Base-by-base conservation (phyloP, 2,113 vertebrate genomes). In the Oreotrochilus melanogaster region DNA sequence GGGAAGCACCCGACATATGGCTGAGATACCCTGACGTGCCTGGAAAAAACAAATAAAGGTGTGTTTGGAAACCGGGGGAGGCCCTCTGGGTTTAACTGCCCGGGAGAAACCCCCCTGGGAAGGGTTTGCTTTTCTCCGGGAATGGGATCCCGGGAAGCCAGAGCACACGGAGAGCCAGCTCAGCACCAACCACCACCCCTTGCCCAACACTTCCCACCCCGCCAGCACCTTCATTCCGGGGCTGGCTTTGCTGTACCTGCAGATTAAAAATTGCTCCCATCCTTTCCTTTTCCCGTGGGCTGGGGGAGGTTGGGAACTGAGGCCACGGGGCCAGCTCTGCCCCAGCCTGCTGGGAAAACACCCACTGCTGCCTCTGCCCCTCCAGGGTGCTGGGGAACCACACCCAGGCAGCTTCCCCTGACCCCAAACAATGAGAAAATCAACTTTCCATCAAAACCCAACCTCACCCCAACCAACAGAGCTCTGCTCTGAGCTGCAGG, bases 301-400 rank as follows among this genome's bases (percentile, higher is more conserved):
- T 19, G 7, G 7, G 15, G 33, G 4, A 66, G 14, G 47, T 22
- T 24, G 12, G 27, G 23, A 51, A 50, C 21, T 0, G 9, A 12
- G 42, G 17, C 16, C 33, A 30, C 0, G 0, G 43, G 28, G 15
- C 12, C 1, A 0, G 5, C 15, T 78, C 57, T 5, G 0, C 0
- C 39, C 23, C 30, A 81, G 16, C 47, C 11, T 30, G 17, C 54
- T 31, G 5, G 35, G 64, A 51, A 60, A 93, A 43, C 4, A 28
- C 3, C 3, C 5, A 12, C 9, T 14, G 1, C 8, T 2, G 12
- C 25, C 5, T 47, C 18, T 22, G 21, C 30, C 35, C 47, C 39
- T 50, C 53, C 30, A 81, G 53, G 0, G 6, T 39, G 51, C 53
- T 45, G 67, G 3, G 3, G 19, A 50, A 22, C 18, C 17, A 3